Percentiles rank a stretch among this genome's conserved stretches.
Evolutionary conservation across 2,113 vertebrate species (phyloP).

Genomic region (Crotalus horridus): DNA sequence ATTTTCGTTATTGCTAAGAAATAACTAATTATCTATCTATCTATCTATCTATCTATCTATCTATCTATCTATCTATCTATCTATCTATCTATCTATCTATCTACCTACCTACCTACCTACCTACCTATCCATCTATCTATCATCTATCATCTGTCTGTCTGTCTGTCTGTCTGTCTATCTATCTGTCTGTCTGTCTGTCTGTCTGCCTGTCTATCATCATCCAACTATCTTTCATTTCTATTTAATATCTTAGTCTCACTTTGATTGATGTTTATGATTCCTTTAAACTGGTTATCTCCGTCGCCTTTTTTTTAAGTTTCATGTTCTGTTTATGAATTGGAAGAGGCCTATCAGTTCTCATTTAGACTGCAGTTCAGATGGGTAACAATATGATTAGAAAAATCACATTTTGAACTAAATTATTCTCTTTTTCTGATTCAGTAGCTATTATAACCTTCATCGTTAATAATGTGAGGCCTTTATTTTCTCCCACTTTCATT

Average conservation of each 20-base stretch:
- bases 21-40: neutral
- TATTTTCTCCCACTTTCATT: conserved; percentile 20
- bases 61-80: neutral
- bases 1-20: neutral
- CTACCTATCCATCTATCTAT: too few species aligned
- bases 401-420: conserved; percentile 11
- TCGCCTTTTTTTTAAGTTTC: neutral
- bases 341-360: neutral
- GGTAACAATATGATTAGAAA: neutral
- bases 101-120: too few species aligned
- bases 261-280: neutral
- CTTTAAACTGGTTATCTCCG: neutral
- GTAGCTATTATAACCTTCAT: conserved; percentile 1
- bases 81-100: neutral
- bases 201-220: neutral
- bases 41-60: too few species aligned
- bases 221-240: neutral
- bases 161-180: neutral
- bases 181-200: neutral
- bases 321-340: conserved; percentile 10
- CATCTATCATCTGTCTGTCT: too few species aligned
- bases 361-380: conserved; percentile 22
- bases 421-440: neutral
- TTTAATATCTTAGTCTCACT: neutral
- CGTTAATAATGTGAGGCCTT: neutral